Evolutionary conservation across 2,888 invertebrate genomes (phyloP), one percentile per base, ranked within the genome.

Genomic region (Heliconius cydno): DNA sequence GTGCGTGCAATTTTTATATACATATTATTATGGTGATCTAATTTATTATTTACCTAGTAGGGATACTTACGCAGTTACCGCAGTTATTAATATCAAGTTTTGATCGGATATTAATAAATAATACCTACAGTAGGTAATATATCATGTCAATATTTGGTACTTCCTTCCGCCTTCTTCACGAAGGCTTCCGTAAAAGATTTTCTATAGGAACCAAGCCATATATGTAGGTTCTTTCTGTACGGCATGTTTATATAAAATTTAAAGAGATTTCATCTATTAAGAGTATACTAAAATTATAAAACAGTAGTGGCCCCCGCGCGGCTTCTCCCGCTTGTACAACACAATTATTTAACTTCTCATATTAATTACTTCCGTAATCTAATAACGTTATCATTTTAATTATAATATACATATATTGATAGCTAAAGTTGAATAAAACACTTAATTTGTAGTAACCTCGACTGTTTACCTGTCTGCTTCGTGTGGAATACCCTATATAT

Each of bases 181-280:
- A 78, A 75, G 52, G 38, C 78, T 74, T 77, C 77, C 80, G 80
- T 57, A 75, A 77, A 65, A 75, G 80, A 77, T 74, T 80, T 70
- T 63, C 72, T 74, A 74, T 75, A 74, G 74, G 77, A 80, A 78
- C 63, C 19, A 46, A 70, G 75, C 63, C 38, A 74, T 52, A 57
- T 28, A 52, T 52, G 5, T 46, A 65, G 28, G 6, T 34, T 34
- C 34, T 71, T 67, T 22, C 10, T 34, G 13, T 30, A 76, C 6
- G 22, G 12, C 13, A 65, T 46, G 65, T 46, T 66, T 75, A 65
- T 57, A 67, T 68, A 78, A 74, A 25, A 41, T n/a, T 6, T 22
- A 52, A 52, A 63, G n/a, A 19, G 5, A 6, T n/a, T 38, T 34
- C 60, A 52, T 52, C 52, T 52, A n/a, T 10, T n/a, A 60, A 60